Evolutionary conservation across 2,888 invertebrate species (phyloP), one percentile per base, ranked within the genome.

Genomic region (Drosophila merina): DNA sequence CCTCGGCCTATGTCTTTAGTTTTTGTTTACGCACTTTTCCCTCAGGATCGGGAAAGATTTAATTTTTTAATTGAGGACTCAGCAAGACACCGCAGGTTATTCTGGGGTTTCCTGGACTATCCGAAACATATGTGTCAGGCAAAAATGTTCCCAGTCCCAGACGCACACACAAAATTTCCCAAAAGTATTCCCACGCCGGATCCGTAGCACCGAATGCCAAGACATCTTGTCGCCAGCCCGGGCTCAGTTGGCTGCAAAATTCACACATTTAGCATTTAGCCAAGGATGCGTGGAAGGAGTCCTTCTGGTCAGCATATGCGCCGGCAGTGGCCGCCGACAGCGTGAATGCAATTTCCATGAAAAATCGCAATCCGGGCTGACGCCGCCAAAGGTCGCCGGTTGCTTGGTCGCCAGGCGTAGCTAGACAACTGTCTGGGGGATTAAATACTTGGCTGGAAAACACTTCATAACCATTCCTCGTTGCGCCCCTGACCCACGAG

Each of bases 341-440:
- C 73, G 85, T 36, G 20, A 4, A 42, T 42, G 40, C 74, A 64
- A 72, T 75, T 85, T 87, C 85, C 82, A 85, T 85, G 85, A 87
- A 85, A 83, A 85, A 87, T 87, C 69, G 88, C 85, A 81, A 78
- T 79, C 78, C 88, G 60, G 60, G 45, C 79, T 69, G 88, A 85
- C 82, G 82, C 79, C 85, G 69, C 51, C 64, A 70, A 79, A 85
- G 82, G 88, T 81, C 50, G 26, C 28, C 20, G 20, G 20, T 20
- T 20, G 20, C 20, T 20, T 20, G 20, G 20, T 20, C 20, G 20
- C 8, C 50, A 50, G 50, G 50, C 28, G 42, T 59, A 49, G 36
- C 60, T 57, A 25, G n/a, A 44, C 14, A 10, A 33, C 4, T 26
- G 12, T 36, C 12, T 26, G 3, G 31, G 48, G 12, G 12, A 33